Base-by-base conservation (phyloP, 2,113 vertebrate species). In the Vulpes lagopus region DNA sequence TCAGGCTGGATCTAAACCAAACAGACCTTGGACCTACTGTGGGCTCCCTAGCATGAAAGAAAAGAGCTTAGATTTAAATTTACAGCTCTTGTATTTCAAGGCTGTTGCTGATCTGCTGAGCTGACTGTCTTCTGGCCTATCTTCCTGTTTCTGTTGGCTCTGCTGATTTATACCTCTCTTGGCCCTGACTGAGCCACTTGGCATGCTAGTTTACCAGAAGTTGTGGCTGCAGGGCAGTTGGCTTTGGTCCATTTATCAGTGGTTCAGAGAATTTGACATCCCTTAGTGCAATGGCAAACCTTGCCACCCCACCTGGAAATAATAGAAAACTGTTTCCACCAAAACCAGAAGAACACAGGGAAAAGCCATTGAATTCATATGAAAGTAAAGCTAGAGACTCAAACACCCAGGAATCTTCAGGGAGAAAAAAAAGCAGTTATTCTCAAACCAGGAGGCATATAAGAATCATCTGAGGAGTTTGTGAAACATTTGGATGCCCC, bases 251-350 rank as follows among this genome's bases (percentile, higher is more conserved):
- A 82, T 59, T 84, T 84, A 84, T 81, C 74, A 81, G 62, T 43
- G 60, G 23, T 55, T 93, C 73, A 67, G 59, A 71, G 73, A 69
- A 86, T 85, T 62, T 97, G 85, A 71, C 49, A 81, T 69, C 62
- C 57, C 35, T 85, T 3, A 43, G 19, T 17, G 53, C 62, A 57
- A 30, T 22, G 57, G 23, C n/a, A 64, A 69, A 80, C 64, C 38
- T 78, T 23, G 32, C 25, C 74, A 74, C 43, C 35, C 25, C 49
- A 71, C 71, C 79, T 71, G 32, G 49, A 81, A 92, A 69, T 92
- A 95, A 74, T 38, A 78, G 38, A 92, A 89, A 67, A 32, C 69
- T 49, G 0, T 79, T 84, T 67, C 71, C n/a, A 80, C 8, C 3
- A 38, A 86, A 69, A 27, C 16, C 2, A 4, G 14, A 85, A 64